phyloP scores from a whole-genome alignment of 2,797 vertebrate species.

The Melanotaenia parkinsoni region DNA sequence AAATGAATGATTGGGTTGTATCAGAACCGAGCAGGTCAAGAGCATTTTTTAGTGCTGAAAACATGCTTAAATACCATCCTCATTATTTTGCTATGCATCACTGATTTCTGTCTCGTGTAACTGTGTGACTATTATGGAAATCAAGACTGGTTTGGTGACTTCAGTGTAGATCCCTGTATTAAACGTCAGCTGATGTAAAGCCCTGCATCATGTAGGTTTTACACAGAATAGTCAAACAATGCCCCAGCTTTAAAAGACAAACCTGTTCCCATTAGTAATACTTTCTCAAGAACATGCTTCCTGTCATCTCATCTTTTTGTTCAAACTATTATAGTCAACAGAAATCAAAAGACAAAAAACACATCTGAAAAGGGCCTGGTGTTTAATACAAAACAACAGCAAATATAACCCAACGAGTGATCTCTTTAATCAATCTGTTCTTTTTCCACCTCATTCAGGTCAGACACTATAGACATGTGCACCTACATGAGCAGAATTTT shows the following conservation, averaged over 20 bases:
- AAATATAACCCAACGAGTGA: not conserved
- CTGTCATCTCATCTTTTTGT: not conserved
- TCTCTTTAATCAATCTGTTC: not conserved
- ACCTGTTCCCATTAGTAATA: slow-evolving; percentile 29
- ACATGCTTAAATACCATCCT: slow-evolving; percentile 1
- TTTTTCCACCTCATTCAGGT: not conserved
- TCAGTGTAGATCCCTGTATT: slow-evolving; percentile 16
- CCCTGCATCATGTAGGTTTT: not conserved
- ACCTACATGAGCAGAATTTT: not conserved
- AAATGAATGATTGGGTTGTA: not conserved
- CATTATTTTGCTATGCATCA: slow-evolving; percentile 1
- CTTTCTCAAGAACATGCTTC: not conserved
- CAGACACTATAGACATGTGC: slow-evolving; percentile 8
- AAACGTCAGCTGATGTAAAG: slow-evolving; percentile 6
- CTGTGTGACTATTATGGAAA: slow-evolving; percentile 9
- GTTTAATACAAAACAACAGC: not conserved
- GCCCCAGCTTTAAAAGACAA: slow-evolving; percentile 12
- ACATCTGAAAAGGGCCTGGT: not conserved
- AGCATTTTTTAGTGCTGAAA: slow-evolving; percentile 7
- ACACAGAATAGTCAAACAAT: slow-evolving; percentile 30
- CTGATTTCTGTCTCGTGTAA: slow-evolving; percentile 7
- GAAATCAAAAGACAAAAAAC: not conserved
- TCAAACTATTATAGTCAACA: slow-evolving; percentile 12
- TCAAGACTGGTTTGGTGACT: slow-evolving; percentile 4
- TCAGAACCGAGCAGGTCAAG: not conserved